Evolutionary conservation across 2,113 vertebrate genomes (phyloP).

Genomic region (Xiphorhynchus elegans): DNA sequence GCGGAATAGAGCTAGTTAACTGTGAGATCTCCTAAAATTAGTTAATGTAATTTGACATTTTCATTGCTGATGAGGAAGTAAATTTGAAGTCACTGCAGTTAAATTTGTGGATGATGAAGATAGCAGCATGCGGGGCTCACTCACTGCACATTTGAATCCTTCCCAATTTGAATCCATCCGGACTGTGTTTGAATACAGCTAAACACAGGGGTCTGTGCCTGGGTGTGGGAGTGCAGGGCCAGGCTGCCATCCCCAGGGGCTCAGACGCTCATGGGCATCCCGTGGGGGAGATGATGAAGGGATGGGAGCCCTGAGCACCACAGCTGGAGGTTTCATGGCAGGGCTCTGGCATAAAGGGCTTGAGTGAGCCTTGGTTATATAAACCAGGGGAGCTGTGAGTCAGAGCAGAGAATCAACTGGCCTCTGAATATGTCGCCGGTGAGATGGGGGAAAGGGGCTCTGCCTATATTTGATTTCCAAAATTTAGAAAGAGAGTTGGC

Average conservation of each 20-base stretch:
- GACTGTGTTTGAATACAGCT: not conserved
- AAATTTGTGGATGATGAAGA: constrained; percentile 56
- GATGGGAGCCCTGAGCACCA: not conserved
- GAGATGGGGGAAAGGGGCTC: not conserved
- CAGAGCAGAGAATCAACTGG: not conserved
- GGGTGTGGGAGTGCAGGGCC: not conserved
- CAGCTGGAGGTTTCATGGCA: not conserved
- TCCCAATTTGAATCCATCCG: not conserved
- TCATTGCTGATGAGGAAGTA: constrained; percentile 55
- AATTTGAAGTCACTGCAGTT: constrained; percentile 55
- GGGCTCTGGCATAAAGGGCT: not conserved
- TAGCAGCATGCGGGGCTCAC: not conserved
- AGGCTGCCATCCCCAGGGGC: not conserved
- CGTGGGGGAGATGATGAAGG: not conserved
- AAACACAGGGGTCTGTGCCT: not conserved
- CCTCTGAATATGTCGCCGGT: not conserved
- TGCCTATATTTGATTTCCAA: not conserved
- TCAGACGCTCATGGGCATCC: accelerated
- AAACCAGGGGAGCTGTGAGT: constrained; percentile 18
- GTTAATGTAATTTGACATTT: constrained; percentile 55
- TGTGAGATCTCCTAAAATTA: constrained; percentile 40
- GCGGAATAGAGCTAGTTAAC: constrained; percentile 31
- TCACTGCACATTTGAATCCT: not conserved
- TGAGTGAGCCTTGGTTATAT: not conserved
- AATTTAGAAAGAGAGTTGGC: not conserved